Conservation (phyloP, 2,888 invertebrate genomes). For the Tupiocoris notatus region DNA sequence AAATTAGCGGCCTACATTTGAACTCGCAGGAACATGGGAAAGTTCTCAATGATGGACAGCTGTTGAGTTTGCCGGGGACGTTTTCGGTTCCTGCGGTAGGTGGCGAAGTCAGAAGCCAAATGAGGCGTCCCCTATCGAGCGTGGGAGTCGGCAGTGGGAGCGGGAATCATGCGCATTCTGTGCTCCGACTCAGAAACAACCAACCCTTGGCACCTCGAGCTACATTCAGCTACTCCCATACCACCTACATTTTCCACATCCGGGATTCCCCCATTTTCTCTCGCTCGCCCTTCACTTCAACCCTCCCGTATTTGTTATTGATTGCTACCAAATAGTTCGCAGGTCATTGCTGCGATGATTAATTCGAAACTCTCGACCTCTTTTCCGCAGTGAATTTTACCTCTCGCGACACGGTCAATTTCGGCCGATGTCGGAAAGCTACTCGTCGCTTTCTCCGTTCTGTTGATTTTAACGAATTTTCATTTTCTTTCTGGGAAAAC, state of each 20-base stretch:
- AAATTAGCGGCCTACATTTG: too few relatives aligned
- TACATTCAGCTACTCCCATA: conserved; percentile 20
- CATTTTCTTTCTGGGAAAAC: too few relatives aligned
- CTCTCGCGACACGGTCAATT: neutral
- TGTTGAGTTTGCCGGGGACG: neutral
- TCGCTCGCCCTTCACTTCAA: neutral
- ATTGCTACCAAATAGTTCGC: conserved; percentile 39
- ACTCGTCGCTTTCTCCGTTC: neutral
- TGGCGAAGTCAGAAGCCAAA: conserved; percentile 21
- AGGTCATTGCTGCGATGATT: conserved; percentile 41
- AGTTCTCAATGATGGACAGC: too few relatives aligned
- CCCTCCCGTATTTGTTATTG: conserved; percentile 35
- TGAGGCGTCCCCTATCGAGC: conserved; percentile 19
- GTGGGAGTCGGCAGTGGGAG: conserved; percentile 3
- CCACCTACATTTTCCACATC: neutral
- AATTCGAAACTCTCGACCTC: conserved; percentile 24
- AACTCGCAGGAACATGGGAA: too few relatives aligned
- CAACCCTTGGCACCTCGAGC: conserved; percentile 27
- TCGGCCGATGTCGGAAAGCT: neutral
- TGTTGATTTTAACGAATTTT: neutral
- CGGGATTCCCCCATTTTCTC: neutral
- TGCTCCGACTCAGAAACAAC: neutral
- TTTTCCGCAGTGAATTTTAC: neutral
- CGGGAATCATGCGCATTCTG: conserved; percentile 14
- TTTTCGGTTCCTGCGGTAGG: neutral